A percentile compares a stretch with the other conserved stretches of the same genome.
Conservation (phyloP, 1,140 invertebrate genomes). For the Drosophila leontia region DNA sequence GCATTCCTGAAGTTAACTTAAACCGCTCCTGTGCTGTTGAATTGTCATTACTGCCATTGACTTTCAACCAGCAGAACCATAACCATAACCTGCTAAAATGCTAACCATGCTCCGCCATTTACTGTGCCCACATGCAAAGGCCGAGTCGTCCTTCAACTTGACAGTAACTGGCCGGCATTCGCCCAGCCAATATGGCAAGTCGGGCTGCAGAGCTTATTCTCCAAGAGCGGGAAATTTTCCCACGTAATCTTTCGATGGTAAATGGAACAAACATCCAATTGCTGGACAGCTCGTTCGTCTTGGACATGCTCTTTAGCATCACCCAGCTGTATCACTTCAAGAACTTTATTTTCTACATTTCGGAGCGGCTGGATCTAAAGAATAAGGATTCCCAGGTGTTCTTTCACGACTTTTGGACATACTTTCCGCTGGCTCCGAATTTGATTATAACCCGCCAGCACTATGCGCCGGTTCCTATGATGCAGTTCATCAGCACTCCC, state of each 20-base stretch:
- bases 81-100: slow-evolving; percentile 10
- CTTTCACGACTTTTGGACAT: slow-evolving; percentile 56
- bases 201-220: slow-evolving; percentile 54
- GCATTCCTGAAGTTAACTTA: background rate
- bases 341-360: slow-evolving; percentile 75
- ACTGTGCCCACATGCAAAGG: slow-evolving; percentile 34
- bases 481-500: slow-evolving; percentile 65
- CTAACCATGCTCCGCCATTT: background rate
- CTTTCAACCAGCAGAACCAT: slow-evolving; percentile 7
- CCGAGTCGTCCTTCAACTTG: slow-evolving; percentile 38
- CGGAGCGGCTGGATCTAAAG: slow-evolving; percentile 58
- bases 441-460: slow-evolving; percentile 47
- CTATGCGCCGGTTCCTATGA: slow-evolving; percentile 25
- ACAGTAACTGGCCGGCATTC: slow-evolving; percentile 52
- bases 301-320: slow-evolving; percentile 53
- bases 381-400: slow-evolving; percentile 42
- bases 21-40: slow-evolving; percentile 26
- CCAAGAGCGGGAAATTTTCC: slow-evolving; percentile 1
- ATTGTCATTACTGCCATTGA: slow-evolving; percentile 21
- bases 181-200: slow-evolving; percentile 45
- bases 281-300: slow-evolving; percentile 56
- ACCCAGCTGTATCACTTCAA: slow-evolving; percentile 61
- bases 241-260: background rate
- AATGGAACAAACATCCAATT: slow-evolving; percentile 26
- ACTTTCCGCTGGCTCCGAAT: slow-evolving; percentile 56